Conservation (phyloP, 2,888 invertebrate genomes). For the Dendrolimus pini region DNA sequence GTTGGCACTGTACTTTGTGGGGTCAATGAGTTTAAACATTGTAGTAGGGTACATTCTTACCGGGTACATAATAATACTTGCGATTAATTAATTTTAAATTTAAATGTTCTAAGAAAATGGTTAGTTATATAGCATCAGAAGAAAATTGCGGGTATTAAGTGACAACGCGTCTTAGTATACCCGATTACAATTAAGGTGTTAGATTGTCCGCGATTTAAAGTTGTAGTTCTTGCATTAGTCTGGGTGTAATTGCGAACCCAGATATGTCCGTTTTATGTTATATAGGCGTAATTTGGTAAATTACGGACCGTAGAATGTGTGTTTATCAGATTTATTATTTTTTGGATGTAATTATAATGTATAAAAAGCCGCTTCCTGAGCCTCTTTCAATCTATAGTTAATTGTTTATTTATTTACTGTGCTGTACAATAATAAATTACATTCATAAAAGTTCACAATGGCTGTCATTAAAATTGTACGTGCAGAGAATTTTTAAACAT, state of each 20-base stretch:
- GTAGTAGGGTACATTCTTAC: neutral
- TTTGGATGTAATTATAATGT: conserved; percentile 28
- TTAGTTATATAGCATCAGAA: conserved; percentile 66
- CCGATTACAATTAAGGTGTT: too few relatives aligned
- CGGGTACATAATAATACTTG: neutral
- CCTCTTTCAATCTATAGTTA: conserved; percentile 35
- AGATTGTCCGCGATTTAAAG: too few relatives aligned
- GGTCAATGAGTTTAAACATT: conserved; percentile 51
- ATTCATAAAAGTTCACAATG: conserved; percentile 42
- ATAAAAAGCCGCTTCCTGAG: conserved; percentile 51
- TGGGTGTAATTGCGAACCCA: too few relatives aligned
- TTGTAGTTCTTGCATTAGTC: too few relatives aligned
- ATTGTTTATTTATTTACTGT: conserved; percentile 47
- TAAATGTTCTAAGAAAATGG: neutral
- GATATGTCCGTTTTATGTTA: too few relatives aligned
- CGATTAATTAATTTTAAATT: neutral
- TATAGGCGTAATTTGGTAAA: conserved; percentile 22
- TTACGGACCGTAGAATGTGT: conserved; percentile 15
- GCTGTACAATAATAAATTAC: conserved; percentile 40
- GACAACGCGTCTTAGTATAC: conserved; percentile 17
- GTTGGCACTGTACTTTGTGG: conserved; percentile 55
- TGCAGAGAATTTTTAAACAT: conserved; percentile 37
- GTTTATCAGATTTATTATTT: conserved; percentile 7
- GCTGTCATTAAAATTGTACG: conserved; percentile 37
- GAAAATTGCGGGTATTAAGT: conserved; percentile 66